Evolutionary conservation across 2,113 vertebrate species (phyloP).

Genomic region (Tragelaphus imberbis): DNA sequence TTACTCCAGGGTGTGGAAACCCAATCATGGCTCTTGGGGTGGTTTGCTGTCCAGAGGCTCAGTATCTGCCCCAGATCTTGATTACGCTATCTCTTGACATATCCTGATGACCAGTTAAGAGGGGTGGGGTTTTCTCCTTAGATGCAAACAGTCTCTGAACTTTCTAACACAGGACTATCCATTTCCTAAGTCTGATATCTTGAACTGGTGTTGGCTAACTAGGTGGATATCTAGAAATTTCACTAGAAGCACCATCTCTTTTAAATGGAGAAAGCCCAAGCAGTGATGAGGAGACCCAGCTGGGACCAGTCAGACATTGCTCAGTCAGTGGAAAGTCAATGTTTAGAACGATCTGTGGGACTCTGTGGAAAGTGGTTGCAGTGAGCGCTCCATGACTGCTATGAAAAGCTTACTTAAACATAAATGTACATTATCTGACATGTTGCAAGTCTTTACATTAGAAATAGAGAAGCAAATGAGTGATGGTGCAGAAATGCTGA

Average conservation of each 20-base stretch:
- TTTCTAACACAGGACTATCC: background rate
- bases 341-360: too few relatives aligned
- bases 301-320: background rate
- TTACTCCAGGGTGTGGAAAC: background rate
- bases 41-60: background rate
- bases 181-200: background rate
- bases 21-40: background rate
- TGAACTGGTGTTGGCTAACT: background rate
- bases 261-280: background rate
- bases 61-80: background rate
- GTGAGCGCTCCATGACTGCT: background rate
- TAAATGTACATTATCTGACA: background rate
- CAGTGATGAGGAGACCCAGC: background rate
- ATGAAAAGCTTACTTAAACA: background rate
- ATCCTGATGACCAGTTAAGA: background rate
- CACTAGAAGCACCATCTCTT: background rate
- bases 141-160: background rate
- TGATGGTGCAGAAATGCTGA: accelerated
- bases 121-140: background rate
- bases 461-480: background rate
- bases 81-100: background rate
- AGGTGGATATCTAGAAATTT: background rate
- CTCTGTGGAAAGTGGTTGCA: too few relatives aligned
- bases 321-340: background rate
- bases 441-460: background rate